Evolutionary conservation across 2,888 invertebrate genomes (phyloP), one percentile per base, ranked within the genome.

Genomic region (Idaea biselata): DNA sequence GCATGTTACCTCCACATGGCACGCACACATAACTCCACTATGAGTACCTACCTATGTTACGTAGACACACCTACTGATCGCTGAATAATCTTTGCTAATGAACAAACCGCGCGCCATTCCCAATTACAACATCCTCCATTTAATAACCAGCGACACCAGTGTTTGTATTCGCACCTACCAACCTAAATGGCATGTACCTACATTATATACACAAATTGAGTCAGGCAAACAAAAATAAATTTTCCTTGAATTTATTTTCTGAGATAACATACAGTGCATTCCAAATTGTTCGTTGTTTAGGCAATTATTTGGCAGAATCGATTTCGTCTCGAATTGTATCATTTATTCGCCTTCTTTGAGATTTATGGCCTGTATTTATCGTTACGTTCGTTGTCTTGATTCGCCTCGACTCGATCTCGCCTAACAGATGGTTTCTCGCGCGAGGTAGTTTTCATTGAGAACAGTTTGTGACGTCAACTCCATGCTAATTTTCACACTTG

Each of bases 401-500:
- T 55, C 58, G 62, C 61, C 32, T 62, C 61, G 16, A 60, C 61
- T 60, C 18, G 31, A 18, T 44, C 44, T 44, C 3, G 11, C n/a
- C 44, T 44, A 31, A 11, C 64, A 64, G 62, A 65, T 64, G 65
- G 65, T 65, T 65, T 62, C 65, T 53, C 58, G 53, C 62, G 62
- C 65, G 60, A 58, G 63, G 60, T 67, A 33, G 33, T 68, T 69
- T 68, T 68, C 63, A 44, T 44, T 44, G 44, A 57, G 58, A 61
- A 63, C 62, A 59, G 59, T 64, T 59, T 61, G 68, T 66, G 66
- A 73, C 76, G 78, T 79, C 80, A 77, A 71, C 65, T 74, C 78
- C 75, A 78, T 81, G 86, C 76, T 83, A 86, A 86, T 86, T 85
- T 83, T 82, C 78, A 82, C 79, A 82, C 76, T 79, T 74, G 70